phyloP scores from a whole-genome alignment of 2,113 vertebrate species.

The Rhabdomys dilectus region DNA sequence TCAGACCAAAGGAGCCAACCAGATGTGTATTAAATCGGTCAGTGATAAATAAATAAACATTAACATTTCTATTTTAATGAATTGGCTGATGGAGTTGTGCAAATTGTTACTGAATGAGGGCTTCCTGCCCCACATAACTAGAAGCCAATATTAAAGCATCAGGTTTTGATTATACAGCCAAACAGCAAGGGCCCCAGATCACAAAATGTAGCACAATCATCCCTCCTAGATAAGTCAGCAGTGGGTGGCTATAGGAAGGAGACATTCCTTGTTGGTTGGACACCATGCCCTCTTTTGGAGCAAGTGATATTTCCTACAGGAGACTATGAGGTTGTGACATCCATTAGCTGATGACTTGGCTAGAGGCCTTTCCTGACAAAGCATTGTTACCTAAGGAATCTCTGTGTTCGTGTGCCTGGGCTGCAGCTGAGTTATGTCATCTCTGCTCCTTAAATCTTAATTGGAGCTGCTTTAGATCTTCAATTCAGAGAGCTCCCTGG shows the following conservation, averaged over 20 bases:
- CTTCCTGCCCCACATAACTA: background rate
- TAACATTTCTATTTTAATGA: background rate
- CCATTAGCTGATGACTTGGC: background rate
- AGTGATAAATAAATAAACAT: background rate
- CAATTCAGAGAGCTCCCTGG: background rate
- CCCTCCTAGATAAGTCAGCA: background rate
- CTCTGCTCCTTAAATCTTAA: background rate
- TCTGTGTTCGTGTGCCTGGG: background rate
- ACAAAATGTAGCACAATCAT: background rate
- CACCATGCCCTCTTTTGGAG: too few relatives aligned
- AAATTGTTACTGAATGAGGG: background rate
- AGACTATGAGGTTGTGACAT: background rate
- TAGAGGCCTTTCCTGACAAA: background rate
- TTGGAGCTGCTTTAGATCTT: background rate
- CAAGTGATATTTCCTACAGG: background rate
- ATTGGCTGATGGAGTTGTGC: background rate
- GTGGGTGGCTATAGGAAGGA: background rate
- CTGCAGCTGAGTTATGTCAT: background rate
- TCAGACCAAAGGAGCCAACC: background rate
- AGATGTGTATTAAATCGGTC: background rate
- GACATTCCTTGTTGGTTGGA: background rate
- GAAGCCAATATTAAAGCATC: background rate
- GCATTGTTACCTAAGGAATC: background rate
- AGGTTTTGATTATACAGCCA: background rate
- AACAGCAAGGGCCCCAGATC: background rate